These are phyloP conservation scores for Alloscopus bannaensis DNA, from an alignment of 2,888 invertebrate genomes.

Conservation along the genomic window DNA sequence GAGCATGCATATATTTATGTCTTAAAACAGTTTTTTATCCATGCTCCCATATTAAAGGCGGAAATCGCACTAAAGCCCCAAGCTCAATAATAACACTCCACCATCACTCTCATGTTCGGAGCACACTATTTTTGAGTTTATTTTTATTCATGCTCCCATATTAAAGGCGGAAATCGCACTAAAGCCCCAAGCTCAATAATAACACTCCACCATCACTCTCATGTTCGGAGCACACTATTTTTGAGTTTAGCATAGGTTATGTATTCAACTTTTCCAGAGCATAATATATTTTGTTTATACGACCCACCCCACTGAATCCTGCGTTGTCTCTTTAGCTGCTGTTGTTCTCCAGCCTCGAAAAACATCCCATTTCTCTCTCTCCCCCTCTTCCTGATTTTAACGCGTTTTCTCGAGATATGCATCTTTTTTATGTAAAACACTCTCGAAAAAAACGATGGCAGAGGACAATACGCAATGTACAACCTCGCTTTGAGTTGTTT, in stretches of 20 bases:
- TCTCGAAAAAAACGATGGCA: conserved; percentile 13
- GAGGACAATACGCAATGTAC: not conserved
- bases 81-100: conserved; percentile 7
- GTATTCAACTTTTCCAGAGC: conserved; percentile 29
- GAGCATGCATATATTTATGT: conserved; percentile 10
- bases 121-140: conserved; percentile 1
- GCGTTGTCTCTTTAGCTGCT: conserved; percentile 54
- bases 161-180: too few species aligned
- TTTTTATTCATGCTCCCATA: too few species aligned
- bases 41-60: too few species aligned
- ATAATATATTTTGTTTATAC: conserved; percentile 35
- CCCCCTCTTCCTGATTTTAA: conserved; percentile 64
- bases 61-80: not conserved
- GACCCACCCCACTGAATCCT: conserved; percentile 58
- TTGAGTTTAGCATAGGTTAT: conserved; percentile 47
- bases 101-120: not conserved
- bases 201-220: conserved; percentile 1
- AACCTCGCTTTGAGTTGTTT: conserved; percentile 42
- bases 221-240: not conserved
- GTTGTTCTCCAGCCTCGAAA: conserved; percentile 27
- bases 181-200: not conserved
- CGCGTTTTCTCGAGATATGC: conserved; percentile 53
- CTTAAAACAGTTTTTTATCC: too few species aligned
- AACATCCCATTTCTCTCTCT: conserved; percentile 20
- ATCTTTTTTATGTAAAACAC: conserved; percentile 59